Base-by-base conservation (phyloP, 2,888 invertebrate genomes). In the Phortica magna region DNA sequence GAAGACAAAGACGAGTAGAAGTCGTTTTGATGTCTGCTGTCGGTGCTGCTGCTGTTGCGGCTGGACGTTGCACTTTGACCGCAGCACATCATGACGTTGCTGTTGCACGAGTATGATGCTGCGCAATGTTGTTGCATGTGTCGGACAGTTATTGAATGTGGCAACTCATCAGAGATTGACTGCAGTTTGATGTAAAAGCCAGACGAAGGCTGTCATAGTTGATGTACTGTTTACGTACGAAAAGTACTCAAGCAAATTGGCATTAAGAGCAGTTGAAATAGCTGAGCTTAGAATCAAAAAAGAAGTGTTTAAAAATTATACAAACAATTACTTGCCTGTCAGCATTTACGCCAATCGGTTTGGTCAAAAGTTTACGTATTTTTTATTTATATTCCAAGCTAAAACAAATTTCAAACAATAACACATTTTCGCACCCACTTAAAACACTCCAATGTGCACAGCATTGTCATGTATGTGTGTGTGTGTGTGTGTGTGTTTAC, bases 21-120 rank as follows among this genome's bases (percentile, higher is more conserved):
- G 31, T 4, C 31, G 31, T 31, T 31, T 31, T 31, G 31, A 31
- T 31, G 31, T 31, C 31, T 31, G 31, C 31, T 31, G 31, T 31
- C 31, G 31, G 31, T 31, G 31, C 31, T 31, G 31, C 31, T 31
- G 55, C 17, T 68, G 43, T 17, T 53, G 22, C 39, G 53, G 70
- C 55, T 55, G 70, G 70, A 55, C 70, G 53, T 71, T 71, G 70
- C 70, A 71, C 70, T 71, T 42, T 71, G 70, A 71, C 70, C 70
- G 70, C 22, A 71, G 53, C 10, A 42, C 10, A 70, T 55, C 14
- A 55, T 55, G 14, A 55, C 42, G 67, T 17, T 67, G 67, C 12
- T n/a, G 68, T 10, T 68, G 68, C 19, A 22, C 43, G 68, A 43
- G 42, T 19, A 61, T 61, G 61, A 55, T 4, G 31, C 31, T 48